These are phyloP conservation scores for Thunnus thynnus DNA, from an alignment of 2,113 vertebrate genomes.

Conservation along the genomic window DNA sequence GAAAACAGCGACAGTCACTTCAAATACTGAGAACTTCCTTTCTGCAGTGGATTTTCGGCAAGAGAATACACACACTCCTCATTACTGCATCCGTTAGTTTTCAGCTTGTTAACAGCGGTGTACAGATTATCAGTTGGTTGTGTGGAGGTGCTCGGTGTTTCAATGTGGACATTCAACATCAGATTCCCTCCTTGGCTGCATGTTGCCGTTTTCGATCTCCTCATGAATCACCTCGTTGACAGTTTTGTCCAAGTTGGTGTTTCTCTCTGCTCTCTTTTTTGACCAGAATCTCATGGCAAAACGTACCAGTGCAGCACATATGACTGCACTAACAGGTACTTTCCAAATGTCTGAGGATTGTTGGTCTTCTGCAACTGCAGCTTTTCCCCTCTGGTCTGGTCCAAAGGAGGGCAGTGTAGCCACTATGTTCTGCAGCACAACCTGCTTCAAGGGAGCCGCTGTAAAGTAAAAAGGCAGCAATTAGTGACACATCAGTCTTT, in stretches of 20 bases:
- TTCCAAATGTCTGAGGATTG: constrained; percentile 17
- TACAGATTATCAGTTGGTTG: neutral
- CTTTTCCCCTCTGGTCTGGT: neutral
- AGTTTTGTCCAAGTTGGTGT: accelerated
- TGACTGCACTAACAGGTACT: neutral
- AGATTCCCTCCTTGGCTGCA: neutral
- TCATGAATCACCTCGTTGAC: constrained; percentile 13
- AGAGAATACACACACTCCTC: constrained; percentile 16
- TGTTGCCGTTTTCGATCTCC: neutral
- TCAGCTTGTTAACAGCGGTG: neutral
- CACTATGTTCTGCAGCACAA: neutral
- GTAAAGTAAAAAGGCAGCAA: neutral
- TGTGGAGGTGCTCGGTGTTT: neutral
- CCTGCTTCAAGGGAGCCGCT: accelerated
- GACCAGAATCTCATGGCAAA: neutral
- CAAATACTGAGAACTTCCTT: neutral
- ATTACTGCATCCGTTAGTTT: neutral
- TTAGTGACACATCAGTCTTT: no score
- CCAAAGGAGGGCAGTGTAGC: neutral
- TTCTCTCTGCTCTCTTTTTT: neutral
- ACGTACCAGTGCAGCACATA: neutral
- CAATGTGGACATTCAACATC: neutral
- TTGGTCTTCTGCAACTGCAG: accelerated
- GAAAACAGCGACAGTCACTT: no score
- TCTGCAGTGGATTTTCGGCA: neutral